Evolutionary conservation across 1,140 invertebrate species (phyloP).

Genomic region (Sitophilus oryzae): DNA sequence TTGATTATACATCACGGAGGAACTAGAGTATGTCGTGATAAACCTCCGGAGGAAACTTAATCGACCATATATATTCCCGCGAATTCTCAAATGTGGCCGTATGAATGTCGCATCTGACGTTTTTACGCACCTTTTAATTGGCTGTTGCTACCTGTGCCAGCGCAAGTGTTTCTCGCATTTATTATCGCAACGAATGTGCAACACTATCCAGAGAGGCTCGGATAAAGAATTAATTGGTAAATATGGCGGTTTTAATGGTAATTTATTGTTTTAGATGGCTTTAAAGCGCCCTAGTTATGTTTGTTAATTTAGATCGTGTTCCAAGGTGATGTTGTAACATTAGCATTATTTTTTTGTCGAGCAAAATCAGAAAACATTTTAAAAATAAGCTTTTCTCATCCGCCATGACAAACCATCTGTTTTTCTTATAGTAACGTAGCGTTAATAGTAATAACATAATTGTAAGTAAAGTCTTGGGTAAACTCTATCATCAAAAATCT

Average conservation of each 20-base stretch:
- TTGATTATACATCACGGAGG: not conserved
- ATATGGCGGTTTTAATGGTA: conserved; percentile 2
- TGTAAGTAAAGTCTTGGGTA: no score
- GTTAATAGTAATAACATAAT: no score
- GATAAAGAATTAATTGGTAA: conserved; percentile 6
- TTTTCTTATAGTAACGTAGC: no score
- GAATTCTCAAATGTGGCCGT: conserved; percentile 7
- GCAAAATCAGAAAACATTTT: no score
- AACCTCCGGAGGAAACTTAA: not conserved
- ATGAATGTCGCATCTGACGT: conserved; percentile 11
- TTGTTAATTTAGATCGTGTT: not conserved
- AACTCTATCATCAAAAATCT: no score
- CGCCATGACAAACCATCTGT: no score
- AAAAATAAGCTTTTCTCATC: no score
- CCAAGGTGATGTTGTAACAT: no score
- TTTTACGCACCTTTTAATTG: conserved; percentile 30
- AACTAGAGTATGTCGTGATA: not conserved
- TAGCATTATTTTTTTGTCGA: no score
- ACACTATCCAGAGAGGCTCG: conserved; percentile 10
- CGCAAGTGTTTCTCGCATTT: conserved; percentile 14
- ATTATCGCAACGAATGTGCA: conserved; percentile 3
- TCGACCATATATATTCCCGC: not conserved
- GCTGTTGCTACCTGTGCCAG: conserved; percentile 24
- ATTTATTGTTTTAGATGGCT: conserved; percentile 15
- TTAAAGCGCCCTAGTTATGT: conserved; percentile 11